Evolutionary conservation across 1,140 invertebrate genomes (phyloP).

Genomic region (Leguminivora glycinivorella): DNA sequence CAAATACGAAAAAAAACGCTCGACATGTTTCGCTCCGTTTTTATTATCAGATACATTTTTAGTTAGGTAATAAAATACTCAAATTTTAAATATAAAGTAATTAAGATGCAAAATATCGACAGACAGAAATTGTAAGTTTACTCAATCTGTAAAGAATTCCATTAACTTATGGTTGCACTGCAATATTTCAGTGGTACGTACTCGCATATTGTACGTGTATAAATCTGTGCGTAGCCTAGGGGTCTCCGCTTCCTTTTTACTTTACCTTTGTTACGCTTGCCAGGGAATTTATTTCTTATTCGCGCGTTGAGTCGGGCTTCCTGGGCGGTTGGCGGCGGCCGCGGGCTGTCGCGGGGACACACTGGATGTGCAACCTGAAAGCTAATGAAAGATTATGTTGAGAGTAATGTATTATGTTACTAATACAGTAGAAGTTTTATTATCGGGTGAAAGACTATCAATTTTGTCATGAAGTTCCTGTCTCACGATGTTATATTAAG

Average conservation of each 20-base stretch:
- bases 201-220: constrained; percentile 53
- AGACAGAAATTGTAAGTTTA: not conserved
- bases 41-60: no score
- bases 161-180: not conserved
- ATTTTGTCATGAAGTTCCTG: no score
- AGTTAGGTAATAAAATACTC: no score
- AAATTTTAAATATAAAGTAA: no score
- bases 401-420: no score
- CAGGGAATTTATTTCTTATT: constrained; percentile 74
- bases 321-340: constrained; percentile 70
- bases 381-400: no score
- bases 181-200: constrained; percentile 28
- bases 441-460: no score
- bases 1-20: no score
- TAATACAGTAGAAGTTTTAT: no score
- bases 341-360: constrained; percentile 43
- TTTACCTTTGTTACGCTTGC: constrained; percentile 76
- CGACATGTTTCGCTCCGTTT: no score
- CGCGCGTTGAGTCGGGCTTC: constrained; percentile 72
- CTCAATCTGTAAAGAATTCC: not conserved
- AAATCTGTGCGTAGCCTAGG: constrained; percentile 54
- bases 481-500: no score
- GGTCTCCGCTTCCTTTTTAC: constrained; percentile 63
- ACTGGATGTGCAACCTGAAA: constrained; percentile 22
- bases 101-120: not conserved